Evolutionary conservation across 1,140 invertebrate species (phyloP).

Genomic region (Leptinotarsa lineolata): DNA sequence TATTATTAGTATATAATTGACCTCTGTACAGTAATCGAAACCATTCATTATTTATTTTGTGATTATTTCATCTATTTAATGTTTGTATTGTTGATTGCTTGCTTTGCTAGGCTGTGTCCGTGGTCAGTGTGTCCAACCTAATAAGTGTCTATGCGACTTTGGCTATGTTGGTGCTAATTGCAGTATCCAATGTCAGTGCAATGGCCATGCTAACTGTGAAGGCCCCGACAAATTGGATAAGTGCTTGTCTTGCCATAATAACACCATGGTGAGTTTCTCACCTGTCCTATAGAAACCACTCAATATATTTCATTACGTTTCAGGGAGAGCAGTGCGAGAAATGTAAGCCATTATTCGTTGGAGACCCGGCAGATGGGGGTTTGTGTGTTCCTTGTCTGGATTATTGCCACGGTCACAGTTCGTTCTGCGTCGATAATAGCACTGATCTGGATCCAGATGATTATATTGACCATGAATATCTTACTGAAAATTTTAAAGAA

Average conservation of each 20-base stretch:
- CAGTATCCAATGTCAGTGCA: conserved; percentile 90
- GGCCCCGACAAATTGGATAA: conserved; percentile 80
- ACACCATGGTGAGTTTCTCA: conserved; percentile 73
- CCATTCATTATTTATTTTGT: neutral
- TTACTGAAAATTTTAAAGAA: conserved; percentile 64
- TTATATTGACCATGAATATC: conserved; percentile 47
- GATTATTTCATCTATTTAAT: neutral
- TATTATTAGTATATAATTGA: too few relatives aligned
- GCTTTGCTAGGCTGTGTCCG: conserved; percentile 74
- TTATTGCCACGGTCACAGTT: conserved; percentile 89
- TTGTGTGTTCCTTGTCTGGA: conserved; percentile 85
- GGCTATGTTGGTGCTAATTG: conserved; percentile 94
- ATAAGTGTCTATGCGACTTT: conserved; percentile 89
- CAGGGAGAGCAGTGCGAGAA: conserved; percentile 81
- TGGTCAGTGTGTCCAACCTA: conserved; percentile 83
- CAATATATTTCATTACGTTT: conserved; percentile 28
- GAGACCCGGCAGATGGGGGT: conserved; percentile 84
- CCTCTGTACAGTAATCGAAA: neutral
- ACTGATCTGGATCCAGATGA: conserved; percentile 42
- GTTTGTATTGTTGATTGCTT: conserved; percentile 18
- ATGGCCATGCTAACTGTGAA: conserved; percentile 90
- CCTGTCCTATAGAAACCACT: neutral
- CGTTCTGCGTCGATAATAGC: conserved; percentile 70
- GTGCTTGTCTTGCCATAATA: conserved; percentile 87
- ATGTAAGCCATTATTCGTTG: conserved; percentile 87